Conservation (phyloP, 2,797 vertebrate species). For the Mormyrops attenuatus region DNA sequence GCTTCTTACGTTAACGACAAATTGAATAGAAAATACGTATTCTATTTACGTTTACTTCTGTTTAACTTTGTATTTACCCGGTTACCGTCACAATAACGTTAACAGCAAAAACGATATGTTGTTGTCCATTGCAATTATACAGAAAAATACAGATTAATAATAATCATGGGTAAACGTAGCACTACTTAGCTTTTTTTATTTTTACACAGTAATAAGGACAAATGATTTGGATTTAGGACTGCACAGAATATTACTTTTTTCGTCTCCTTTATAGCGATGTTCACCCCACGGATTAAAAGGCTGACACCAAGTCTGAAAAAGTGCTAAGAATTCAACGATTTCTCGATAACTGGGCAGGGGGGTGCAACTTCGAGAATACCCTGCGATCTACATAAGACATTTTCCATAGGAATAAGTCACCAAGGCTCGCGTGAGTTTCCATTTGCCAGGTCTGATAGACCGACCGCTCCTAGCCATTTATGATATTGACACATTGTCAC, state of each 20-base stretch:
- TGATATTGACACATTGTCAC: slow-evolving; percentile 93
- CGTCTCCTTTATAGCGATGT: neutral
- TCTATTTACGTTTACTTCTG: neutral
- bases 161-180: neutral
- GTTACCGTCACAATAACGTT: neutral
- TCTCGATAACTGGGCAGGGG: slow-evolving; percentile 17
- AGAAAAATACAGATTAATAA: neutral
- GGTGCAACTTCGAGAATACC: neutral
- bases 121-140: neutral
- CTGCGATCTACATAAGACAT: slow-evolving; percentile 28
- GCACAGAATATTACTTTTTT: neutral
- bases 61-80: neutral
- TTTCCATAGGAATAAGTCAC: slow-evolving; percentile 52
- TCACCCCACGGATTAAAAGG: neutral
- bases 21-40: neutral
- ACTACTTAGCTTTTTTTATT: neutral
- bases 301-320: slow-evolving; percentile 2
- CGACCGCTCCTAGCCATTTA: slow-evolving; percentile 60
- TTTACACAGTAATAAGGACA: neutral
- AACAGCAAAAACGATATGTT: neutral
- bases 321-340: neutral
- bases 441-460: slow-evolving; percentile 55
- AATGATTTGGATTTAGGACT: neutral
- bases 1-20: neutral
- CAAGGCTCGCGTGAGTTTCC: slow-evolving; percentile 46